A percentile compares a stretch with the other conserved stretches of the same genome.
These are phyloP conservation scores for Drosophila yakuba DNA, from an alignment of 1,140 invertebrate genomes.

Conservation along the genomic window DNA sequence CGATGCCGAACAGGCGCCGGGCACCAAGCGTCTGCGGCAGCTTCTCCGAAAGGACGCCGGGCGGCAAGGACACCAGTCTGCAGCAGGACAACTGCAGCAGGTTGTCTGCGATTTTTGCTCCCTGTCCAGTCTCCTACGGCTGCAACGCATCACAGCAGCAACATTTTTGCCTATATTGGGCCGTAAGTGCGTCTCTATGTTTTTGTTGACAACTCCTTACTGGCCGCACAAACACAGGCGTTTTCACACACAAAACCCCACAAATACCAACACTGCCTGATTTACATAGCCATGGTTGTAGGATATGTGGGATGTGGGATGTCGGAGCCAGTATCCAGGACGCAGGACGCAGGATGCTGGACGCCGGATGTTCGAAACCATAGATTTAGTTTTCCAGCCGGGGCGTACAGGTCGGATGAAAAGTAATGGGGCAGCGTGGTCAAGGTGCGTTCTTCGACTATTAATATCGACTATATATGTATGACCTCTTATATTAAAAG, in stretches of 20 bases:
- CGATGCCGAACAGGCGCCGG: no score
- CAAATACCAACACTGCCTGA: conserved; percentile 28
- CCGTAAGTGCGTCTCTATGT: conserved; percentile 78
- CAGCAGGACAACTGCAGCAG: conserved; percentile 41
- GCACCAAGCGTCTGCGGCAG: conserved; percentile 10
- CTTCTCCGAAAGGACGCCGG: conserved; percentile 12
- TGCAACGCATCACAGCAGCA: conserved; percentile 44
- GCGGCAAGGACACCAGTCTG: conserved; percentile 20
- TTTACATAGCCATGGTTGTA: conserved; percentile 55
- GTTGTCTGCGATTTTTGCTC: conserved; percentile 69
- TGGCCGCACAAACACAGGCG: conserved; percentile 45
- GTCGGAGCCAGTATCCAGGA: no score
- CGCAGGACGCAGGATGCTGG: conserved; percentile 7
- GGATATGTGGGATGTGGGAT: not conserved
- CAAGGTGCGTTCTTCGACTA: conserved; percentile 1
- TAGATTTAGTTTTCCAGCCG: conserved; percentile 46
- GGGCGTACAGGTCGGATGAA: conserved; percentile 39
- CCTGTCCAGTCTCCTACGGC: conserved; percentile 40
- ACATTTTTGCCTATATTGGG: conserved; percentile 68
- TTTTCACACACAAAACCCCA: conserved; percentile 14
- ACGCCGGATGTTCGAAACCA: conserved; percentile 26
- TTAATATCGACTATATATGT: conserved; percentile 1
- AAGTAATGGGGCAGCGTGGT: conserved; percentile 46
- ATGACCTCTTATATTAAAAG: not conserved
- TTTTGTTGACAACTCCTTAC: conserved; percentile 80